Conservation (phyloP, 2,113 vertebrate species). For the Dicaeum eximium region DNA sequence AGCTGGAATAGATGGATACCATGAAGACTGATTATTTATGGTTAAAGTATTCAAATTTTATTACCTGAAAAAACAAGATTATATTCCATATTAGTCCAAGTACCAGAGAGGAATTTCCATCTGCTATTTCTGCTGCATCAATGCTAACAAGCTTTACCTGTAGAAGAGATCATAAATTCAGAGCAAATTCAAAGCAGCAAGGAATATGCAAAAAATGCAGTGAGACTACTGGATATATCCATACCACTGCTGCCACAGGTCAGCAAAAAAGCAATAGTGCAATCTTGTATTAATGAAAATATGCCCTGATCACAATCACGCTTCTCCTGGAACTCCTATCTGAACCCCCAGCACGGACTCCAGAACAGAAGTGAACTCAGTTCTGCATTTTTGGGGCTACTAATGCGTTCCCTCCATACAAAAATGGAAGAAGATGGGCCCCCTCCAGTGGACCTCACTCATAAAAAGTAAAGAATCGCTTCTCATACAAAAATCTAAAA, state of each 20-base stretch:
- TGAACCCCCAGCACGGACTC: not conserved
- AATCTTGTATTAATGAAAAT: not conserved
- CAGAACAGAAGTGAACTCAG: not conserved
- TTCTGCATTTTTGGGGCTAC: not conserved
- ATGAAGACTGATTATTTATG: not conserved
- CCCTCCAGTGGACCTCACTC: not conserved
- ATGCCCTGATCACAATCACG: not conserved
- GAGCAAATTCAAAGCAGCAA: not conserved
- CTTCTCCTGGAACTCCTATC: not conserved
- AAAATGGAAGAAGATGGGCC: not conserved
- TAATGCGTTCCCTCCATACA: not conserved
- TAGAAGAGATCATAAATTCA: not conserved
- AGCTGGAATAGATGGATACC: not conserved
- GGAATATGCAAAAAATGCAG: not conserved
- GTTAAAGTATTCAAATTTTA: not conserved
- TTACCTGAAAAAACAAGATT: conserved; percentile 97
- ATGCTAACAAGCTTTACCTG: conserved; percentile 97
- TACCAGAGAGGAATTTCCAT: conserved; percentile 92
- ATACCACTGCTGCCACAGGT: not conserved
- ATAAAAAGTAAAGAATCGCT: not conserved
- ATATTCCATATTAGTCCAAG: conserved; percentile 98
- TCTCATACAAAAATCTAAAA: not conserved
- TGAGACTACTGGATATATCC: not conserved
- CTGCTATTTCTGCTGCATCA: conserved; percentile 89
- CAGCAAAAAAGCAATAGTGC: not conserved